Conservation (phyloP, 2,888 invertebrate genomes). For the Polydrusus pterygomalis region DNA sequence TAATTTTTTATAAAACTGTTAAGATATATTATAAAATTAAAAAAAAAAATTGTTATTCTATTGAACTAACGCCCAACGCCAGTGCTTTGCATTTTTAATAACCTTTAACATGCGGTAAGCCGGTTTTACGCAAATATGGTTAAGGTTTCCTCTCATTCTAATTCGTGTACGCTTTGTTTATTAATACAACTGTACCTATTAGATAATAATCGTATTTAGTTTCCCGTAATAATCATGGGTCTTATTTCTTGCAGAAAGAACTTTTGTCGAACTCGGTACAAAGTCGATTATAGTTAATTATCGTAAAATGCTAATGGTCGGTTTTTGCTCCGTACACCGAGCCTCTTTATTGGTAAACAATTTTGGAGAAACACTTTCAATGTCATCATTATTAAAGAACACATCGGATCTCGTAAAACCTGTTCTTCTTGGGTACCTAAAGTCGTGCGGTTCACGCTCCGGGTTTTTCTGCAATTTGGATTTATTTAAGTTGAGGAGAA, state of each 20-base stretch:
- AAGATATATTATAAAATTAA: no score
- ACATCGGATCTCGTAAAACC: conserved; percentile 36
- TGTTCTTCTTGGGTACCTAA: conserved; percentile 18
- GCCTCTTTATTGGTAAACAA: conserved; percentile 18
- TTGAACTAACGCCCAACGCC: no score
- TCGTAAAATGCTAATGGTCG: conserved; percentile 33
- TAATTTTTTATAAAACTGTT: no score
- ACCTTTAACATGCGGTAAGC: no score
- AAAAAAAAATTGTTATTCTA: no score
- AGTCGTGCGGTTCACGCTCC: not conserved
- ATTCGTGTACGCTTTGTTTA: no score
- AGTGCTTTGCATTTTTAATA: no score
- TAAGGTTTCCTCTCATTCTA: no score
- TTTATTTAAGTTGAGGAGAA: not conserved
- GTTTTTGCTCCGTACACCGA: conserved; percentile 9
- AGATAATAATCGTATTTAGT: no score
- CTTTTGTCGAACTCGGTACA: not conserved
- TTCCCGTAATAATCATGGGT: no score
- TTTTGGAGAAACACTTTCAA: conserved; percentile 48
- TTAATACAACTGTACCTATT: no score
- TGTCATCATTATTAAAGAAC: conserved; percentile 45
- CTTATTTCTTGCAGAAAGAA: not conserved
- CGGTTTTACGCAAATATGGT: no score
- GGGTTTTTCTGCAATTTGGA: not conserved
- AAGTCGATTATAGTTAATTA: conserved; percentile 25